These are phyloP conservation scores for Leptothorax acervorum DNA, from an alignment of 2,888 invertebrate species.

Conservation along the genomic window DNA sequence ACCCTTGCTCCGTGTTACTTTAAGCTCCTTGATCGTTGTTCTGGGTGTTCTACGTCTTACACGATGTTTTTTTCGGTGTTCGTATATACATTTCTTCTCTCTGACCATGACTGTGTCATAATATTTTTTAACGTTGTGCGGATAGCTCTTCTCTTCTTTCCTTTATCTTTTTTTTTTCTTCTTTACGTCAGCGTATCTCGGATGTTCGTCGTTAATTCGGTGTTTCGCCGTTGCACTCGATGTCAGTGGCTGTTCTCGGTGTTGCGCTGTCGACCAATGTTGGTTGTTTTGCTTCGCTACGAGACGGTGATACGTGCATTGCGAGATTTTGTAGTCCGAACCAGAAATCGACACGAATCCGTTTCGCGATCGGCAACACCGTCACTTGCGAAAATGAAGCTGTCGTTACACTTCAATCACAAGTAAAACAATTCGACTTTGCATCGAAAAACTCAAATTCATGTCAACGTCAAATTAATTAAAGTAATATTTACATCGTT, in stretches of 20 bases:
- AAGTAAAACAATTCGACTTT: neutral
- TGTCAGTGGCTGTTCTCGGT: constrained; percentile 78
- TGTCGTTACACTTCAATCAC: neutral
- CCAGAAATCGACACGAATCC: constrained; percentile 29
- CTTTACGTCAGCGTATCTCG: constrained; percentile 45
- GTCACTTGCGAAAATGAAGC: neutral
- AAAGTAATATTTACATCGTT: neutral
- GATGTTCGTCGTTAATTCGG: constrained; percentile 58
- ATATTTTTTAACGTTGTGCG: constrained; percentile 40
- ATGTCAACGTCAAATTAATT: neutral
- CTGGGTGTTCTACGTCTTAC: constrained; percentile 68
- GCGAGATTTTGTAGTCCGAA: neutral
- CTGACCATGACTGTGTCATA: constrained; percentile 48
- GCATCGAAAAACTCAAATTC: neutral
- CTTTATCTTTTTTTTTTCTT: constrained; percentile 39
- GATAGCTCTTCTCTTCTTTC: constrained; percentile 48
- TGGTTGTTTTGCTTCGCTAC: constrained; percentile 62
- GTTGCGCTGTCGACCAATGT: constrained; percentile 70
- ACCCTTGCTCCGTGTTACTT: constrained; percentile 63
- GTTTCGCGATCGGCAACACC: constrained; percentile 44
- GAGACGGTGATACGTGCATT: constrained; percentile 49
- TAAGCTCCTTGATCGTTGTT: constrained; percentile 60
- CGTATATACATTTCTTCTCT: constrained; percentile 54
- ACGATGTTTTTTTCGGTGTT: constrained; percentile 68
- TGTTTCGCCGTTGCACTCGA: constrained; percentile 75